Base-by-base conservation (phyloP, 2,113 vertebrate genomes). In the Polypterus bichir region DNA sequence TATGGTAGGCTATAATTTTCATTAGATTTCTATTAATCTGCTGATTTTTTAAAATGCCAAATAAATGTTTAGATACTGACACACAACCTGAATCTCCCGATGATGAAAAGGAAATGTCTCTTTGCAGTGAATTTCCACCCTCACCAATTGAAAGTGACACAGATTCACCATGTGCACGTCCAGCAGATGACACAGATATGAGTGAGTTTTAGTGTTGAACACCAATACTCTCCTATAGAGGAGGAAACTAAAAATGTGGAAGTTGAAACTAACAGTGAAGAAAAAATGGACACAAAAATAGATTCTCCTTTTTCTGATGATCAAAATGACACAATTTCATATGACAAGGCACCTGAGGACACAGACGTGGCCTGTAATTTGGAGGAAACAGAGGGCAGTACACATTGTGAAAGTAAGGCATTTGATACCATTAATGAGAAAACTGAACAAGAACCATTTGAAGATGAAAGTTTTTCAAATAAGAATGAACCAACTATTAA, bases 241-340 rank as follows among this genome's bases (percentile, higher is more conserved):
- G 67, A 66, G 46, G 55, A 59, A 45, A 64, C 70, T 2, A 66
- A 73, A 3, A 7, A 63, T 55, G 70, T 72, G 73, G 70, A 75
- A 1, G 53, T 64, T 5, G 57, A 66, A 56, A 52, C 7, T 52
- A 10, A 8, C 51, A 62, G 47, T 3, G 68, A 57, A 11, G 60
- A 65, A 27, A 58, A 52, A 8, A 74, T 62, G 10, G 71, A 73
- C 61, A 54, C 4, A 45, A 59, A 4, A 49, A 68, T 66, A 65
- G 68, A 60, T 48, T 69, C 73, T 4, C 62, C 62, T 68, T 81
- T 79, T 60, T 81, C 68, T 66, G 80, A 88, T 62, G 92, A 93
- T 68, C 83, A 92, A 67, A 89, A 79, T 58, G 87, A 92, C 59
- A 82, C 81, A 49, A 78, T 93, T 66, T 84, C 92, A 4, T 93